Percentiles rank a stretch among this genome's conserved stretches.
These are phyloP conservation scores for Ammodytes dubius DNA, from an alignment of 2,113 vertebrate genomes.

Conservation along the genomic window DNA sequence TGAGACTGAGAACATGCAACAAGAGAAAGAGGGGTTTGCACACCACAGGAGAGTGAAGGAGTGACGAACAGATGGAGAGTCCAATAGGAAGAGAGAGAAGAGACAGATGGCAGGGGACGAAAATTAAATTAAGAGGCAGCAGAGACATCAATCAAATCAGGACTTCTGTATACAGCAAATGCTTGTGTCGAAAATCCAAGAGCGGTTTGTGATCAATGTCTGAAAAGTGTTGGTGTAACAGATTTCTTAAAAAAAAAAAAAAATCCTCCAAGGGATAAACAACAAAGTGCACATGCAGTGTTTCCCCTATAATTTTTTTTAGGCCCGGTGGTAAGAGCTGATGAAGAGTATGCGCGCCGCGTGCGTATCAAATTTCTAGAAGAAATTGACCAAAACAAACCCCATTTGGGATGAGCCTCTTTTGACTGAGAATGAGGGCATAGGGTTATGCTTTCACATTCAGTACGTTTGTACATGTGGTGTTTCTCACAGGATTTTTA, in stretches of 20 bases:
- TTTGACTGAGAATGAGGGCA: too few relatives aligned
- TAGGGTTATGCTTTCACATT: too few relatives aligned
- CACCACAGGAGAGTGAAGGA: background rate
- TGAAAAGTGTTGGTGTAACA: background rate
- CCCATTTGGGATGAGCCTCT: too few relatives aligned
- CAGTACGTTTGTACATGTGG: too few relatives aligned
- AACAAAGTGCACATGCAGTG: slow-evolving; percentile 2
- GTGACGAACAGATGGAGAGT: slow-evolving; percentile 7
- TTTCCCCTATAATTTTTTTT: too few relatives aligned
- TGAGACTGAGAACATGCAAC: slow-evolving; percentile 86
- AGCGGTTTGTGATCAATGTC: background rate
- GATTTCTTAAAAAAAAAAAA: background rate
- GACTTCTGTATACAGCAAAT: background rate
- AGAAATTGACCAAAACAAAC: too few relatives aligned
- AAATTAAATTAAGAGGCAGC: slow-evolving; percentile 5
- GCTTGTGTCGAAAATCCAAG: background rate
- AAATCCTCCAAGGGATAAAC: background rate
- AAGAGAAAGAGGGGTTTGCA: background rate
- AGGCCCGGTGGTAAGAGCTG: too few relatives aligned
- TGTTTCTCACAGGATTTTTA: too few relatives aligned
- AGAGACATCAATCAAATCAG: slow-evolving; percentile 15
- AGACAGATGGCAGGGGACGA: background rate
- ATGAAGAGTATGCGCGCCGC: too few relatives aligned
- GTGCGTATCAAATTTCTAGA: too few relatives aligned
- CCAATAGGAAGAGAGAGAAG: background rate